These are phyloP conservation scores for Belgica antarctica DNA, from an alignment of 2,888 invertebrate species.

Conservation along the genomic window DNA sequence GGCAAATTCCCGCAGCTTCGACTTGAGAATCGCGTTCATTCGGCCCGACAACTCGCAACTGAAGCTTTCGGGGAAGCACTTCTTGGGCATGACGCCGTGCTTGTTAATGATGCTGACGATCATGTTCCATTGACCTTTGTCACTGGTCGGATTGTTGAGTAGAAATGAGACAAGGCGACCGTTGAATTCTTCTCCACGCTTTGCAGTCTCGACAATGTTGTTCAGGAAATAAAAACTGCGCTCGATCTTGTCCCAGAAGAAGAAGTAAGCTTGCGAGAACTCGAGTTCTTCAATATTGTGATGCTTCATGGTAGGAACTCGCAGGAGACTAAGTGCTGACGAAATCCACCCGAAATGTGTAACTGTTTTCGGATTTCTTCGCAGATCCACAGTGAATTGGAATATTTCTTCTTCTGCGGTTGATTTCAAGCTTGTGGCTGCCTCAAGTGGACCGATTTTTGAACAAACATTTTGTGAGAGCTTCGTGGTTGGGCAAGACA, in stretches of 20 bases:
- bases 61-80: constrained; percentile 79
- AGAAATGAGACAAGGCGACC: constrained; percentile 78
- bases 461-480: constrained; percentile 84
- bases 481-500: constrained; percentile 70
- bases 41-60: constrained; percentile 71
- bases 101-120: constrained; percentile 81
- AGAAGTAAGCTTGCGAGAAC: constrained; percentile 83
- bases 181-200: constrained; percentile 68
- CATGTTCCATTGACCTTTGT: constrained; percentile 95
- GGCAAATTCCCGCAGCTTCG: constrained; percentile 81
- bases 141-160: constrained; percentile 75
- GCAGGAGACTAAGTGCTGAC: constrained; percentile 82
- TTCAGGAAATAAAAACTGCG: constrained; percentile 81
- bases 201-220: constrained; percentile 74
- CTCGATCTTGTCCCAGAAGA: constrained; percentile 93
- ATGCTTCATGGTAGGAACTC: constrained; percentile 80
- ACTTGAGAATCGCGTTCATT: constrained; percentile 76
- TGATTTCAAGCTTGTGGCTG: background rate
- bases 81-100: constrained; percentile 85
- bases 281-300: constrained; percentile 84
- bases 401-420: background rate
- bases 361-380: constrained; percentile 76
- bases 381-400: constrained; percentile 60
- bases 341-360: constrained; percentile 62
- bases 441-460: constrained; percentile 63